phyloP scores from a whole-genome alignment of 2,888 invertebrate species.

The Drosophila phalerata region DNA sequence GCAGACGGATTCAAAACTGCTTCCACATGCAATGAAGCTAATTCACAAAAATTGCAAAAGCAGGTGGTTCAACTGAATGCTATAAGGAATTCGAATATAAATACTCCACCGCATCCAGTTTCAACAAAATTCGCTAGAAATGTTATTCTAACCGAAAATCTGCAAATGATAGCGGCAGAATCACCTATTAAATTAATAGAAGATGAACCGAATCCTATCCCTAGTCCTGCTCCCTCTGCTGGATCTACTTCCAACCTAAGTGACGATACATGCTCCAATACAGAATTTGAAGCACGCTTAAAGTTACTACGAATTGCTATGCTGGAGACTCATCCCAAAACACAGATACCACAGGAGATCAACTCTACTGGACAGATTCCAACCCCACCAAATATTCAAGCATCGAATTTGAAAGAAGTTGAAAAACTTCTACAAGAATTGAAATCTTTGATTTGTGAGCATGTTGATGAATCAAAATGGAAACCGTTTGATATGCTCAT shows the following conservation, averaged over 20 bases:
- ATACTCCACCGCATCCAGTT: constrained; percentile 33
- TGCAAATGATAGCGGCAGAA: constrained; percentile 66
- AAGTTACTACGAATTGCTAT: constrained; percentile 57
- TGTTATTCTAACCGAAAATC: constrained; percentile 43
- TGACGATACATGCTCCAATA: constrained; percentile 46
- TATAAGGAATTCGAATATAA: constrained; percentile 14
- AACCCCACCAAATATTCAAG: background rate
- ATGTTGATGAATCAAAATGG: constrained; percentile 46
- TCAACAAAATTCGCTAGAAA: constrained; percentile 1
- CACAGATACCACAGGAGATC: background rate
- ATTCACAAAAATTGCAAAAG: constrained; percentile 43
- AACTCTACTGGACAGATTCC: background rate
- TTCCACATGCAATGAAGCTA: background rate
- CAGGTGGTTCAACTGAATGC: constrained; percentile 62
- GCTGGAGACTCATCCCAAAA: constrained; percentile 34
- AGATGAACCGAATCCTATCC: constrained; percentile 41
- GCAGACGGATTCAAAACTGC: background rate
- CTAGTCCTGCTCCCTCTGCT: background rate
- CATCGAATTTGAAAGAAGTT: constrained; percentile 5
- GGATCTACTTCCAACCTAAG: constrained; percentile 16
- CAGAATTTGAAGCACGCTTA: constrained; percentile 61
- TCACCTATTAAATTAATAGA: constrained; percentile 63
- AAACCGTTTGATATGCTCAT: constrained; percentile 46
- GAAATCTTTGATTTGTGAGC: constrained; percentile 34
- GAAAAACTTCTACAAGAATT: constrained; percentile 40